These are phyloP conservation scores for Percopsis omiscomaycus DNA, from an alignment of 2,797 vertebrate genomes.

Conservation along the genomic window DNA sequence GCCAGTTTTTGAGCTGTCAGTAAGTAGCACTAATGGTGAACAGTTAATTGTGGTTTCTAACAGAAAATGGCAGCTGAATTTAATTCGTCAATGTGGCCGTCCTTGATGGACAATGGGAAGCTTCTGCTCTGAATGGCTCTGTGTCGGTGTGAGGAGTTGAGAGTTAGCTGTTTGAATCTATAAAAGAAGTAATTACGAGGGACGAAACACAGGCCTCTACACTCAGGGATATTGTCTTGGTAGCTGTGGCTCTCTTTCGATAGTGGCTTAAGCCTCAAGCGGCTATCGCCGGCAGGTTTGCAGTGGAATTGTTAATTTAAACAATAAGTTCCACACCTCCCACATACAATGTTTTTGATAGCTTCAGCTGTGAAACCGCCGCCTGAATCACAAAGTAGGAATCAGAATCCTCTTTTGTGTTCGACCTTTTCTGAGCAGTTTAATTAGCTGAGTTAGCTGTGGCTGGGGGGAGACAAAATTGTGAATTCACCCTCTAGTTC, in stretches of 20 bases:
- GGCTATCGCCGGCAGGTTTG: slow-evolving; percentile 39
- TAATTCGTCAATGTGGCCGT: slow-evolving; percentile 39
- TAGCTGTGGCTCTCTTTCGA: slow-evolving; percentile 36
- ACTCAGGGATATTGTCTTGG: slow-evolving; percentile 44
- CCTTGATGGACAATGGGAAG: slow-evolving; percentile 56
- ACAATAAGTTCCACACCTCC: slow-evolving; percentile 51
- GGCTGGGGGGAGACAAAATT: slow-evolving; percentile 20
- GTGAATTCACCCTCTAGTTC: slow-evolving; percentile 6
- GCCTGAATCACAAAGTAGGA: slow-evolving; percentile 27
- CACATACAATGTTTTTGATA: slow-evolving; percentile 54
- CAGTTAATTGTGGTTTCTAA: slow-evolving; percentile 61
- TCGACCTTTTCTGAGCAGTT: slow-evolving; percentile 47
- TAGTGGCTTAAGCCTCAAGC: slow-evolving; percentile 44
- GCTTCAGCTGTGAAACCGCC: slow-evolving; percentile 32
- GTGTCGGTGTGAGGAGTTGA: slow-evolving; percentile 42
- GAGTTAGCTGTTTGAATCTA: slow-evolving; percentile 59
- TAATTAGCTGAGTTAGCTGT: slow-evolving; percentile 59
- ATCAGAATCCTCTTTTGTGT: slow-evolving; percentile 45
- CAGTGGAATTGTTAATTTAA: slow-evolving; percentile 56
- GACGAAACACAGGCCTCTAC: slow-evolving; percentile 52
- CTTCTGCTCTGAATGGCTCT: slow-evolving; percentile 49
- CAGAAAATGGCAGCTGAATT: slow-evolving; percentile 60
- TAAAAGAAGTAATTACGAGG: slow-evolving; percentile 70
- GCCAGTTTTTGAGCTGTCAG: slow-evolving; percentile 20
- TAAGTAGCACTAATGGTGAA: slow-evolving; percentile 46